Percentiles rank a stretch among this genome's conserved stretches.
These are phyloP conservation scores for Aplidium turbinatum DNA, from an alignment of 23 tunicate genomes.

Conservation along the genomic window DNA sequence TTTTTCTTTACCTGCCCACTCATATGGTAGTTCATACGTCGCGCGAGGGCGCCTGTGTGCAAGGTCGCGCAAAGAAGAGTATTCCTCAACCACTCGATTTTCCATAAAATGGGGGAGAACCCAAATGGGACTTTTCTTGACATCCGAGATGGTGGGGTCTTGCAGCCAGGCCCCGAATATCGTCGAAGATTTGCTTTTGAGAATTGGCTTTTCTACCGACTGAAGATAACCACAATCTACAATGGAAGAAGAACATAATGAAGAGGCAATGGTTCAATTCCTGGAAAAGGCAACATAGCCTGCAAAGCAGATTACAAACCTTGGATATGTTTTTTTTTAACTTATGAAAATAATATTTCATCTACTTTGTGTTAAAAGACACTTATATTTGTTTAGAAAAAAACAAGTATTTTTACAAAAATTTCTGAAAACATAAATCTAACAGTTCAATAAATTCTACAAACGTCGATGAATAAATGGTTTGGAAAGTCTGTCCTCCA, in stretches of 20 bases:
- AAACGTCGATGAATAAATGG: too few species aligned
- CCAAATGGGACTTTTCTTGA: slow-evolving; percentile 46
- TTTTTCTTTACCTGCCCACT: slow-evolving; percentile 77
- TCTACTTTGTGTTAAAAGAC: too few species aligned
- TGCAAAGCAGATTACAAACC: too few species aligned
- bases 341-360: too few species aligned
- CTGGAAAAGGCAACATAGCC: too few species aligned
- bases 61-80: slow-evolving; percentile 58
- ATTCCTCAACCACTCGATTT: slow-evolving; percentile 69
- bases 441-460: too few species aligned
- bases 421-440: too few species aligned
- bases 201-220: slow-evolving; percentile 57
- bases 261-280: too few species aligned
- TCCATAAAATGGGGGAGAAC: slow-evolving; percentile 82
- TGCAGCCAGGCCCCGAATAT: slow-evolving; percentile 91
- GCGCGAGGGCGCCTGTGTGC: slow-evolving; percentile 46
- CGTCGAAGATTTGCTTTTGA: slow-evolving; percentile 35
- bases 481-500: too few species aligned
- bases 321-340: too few species aligned
- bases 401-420: too few species aligned
- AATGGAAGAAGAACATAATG: background rate
- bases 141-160: slow-evolving; percentile 40
- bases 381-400: too few species aligned
- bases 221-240: slow-evolving; percentile 69
- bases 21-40: slow-evolving; percentile 76